Evolutionary conservation across 92 coral and sea anemone genomes (phyloP).

Genomic region (Palythoa grandis): DNA sequence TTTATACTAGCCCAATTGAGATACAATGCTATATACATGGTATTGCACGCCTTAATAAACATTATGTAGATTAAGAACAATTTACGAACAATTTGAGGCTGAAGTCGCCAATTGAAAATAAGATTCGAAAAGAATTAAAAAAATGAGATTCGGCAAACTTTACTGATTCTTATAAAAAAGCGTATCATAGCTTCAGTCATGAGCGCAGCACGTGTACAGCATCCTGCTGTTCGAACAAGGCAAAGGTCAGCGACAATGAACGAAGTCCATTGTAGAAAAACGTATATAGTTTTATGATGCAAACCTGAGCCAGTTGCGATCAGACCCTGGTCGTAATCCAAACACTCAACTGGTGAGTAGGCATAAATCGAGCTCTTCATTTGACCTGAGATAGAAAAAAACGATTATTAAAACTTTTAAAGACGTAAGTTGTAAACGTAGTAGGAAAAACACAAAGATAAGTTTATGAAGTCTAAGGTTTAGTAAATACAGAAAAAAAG

Average conservation of each 20-base stretch:
- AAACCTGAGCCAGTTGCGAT: constrained; percentile 92
- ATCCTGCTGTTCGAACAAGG: background rate
- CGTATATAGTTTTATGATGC: constrained; percentile 28
- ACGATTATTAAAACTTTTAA: background rate
- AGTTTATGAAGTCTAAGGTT: background rate
- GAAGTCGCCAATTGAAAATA: too few species aligned
- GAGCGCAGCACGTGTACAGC: constrained; percentile 3
- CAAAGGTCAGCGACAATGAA: constrained; percentile 3
- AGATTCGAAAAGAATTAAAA: too few species aligned
- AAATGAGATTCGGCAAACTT: too few species aligned
- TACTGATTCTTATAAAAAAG: background rate
- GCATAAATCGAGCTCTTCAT: constrained; percentile 88
- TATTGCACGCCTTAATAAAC: too few species aligned
- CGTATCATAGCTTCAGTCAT: too few species aligned
- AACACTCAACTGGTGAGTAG: constrained; percentile 88
- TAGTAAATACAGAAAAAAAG: background rate
- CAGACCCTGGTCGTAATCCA: constrained; percentile 76
- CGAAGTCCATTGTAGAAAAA: constrained; percentile 13
- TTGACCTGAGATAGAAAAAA: constrained; percentile 62
- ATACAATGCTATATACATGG: too few species aligned
- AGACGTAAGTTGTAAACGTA: background rate
- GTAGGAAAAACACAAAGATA: background rate
- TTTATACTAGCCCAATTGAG: too few species aligned
- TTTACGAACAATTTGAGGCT: too few species aligned
- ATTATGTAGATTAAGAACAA: too few species aligned